Conservation (phyloP, 2,113 vertebrate genomes). For the Brachypteracias leptosomus region DNA sequence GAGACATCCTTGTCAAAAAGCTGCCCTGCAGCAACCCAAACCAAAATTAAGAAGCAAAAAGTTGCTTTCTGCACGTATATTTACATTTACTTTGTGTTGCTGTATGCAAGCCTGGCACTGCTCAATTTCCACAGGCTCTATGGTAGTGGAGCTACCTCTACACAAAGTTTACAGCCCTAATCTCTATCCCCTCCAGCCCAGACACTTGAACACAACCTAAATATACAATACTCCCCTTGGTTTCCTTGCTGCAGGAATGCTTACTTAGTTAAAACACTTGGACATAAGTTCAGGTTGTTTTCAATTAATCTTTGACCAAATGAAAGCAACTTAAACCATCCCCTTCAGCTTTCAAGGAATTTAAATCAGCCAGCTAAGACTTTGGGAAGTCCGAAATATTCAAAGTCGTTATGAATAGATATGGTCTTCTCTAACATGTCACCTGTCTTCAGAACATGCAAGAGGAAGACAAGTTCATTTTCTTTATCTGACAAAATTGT, state of each 20-base stretch:
- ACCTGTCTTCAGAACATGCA: neutral
- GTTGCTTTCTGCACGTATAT: neutral
- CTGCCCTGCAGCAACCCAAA: neutral
- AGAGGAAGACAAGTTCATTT: neutral
- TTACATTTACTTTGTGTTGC: neutral
- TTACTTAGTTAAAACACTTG: neutral
- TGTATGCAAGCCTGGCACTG: neutral
- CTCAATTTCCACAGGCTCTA: neutral
- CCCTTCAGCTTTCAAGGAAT: neutral
- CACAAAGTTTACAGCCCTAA: neutral
- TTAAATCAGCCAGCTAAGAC: neutral
- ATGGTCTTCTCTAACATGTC: neutral
- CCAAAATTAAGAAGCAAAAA: neutral
- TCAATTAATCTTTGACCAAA: neutral
- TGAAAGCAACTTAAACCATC: neutral
- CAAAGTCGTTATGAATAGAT: neutral
- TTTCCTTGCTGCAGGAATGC: neutral
- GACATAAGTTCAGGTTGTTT: neutral
- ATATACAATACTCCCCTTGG: rapidly evolving
- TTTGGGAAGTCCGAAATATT: neutral
- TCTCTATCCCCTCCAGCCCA: neutral
- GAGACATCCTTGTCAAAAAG: neutral
- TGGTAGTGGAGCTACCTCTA: neutral
- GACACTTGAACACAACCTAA: neutral
- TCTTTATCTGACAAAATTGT: neutral